phyloP scores from a whole-genome alignment of 2,113 vertebrate species.

The Dipodomys stephensi region DNA sequence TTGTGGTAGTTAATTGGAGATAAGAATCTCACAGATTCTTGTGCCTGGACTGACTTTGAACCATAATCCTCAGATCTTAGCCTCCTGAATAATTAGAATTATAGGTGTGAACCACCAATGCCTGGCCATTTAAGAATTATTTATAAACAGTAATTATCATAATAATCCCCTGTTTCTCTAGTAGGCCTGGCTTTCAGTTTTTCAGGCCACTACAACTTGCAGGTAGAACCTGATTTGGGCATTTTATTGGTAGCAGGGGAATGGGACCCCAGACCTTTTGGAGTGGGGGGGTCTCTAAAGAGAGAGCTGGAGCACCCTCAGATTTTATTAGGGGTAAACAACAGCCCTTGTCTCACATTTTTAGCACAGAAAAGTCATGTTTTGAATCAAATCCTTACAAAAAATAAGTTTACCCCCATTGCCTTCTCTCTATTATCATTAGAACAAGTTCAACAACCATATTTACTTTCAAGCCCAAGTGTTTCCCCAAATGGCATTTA shows the following conservation, averaged over 20 bases:
- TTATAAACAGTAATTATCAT: background rate
- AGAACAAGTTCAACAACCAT: background rate
- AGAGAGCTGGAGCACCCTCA: background rate
- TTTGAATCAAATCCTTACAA: constrained; percentile 37
- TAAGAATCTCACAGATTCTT: too few relatives aligned
- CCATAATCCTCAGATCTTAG: too few relatives aligned
- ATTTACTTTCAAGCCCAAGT: background rate
- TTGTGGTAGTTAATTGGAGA: too few relatives aligned
- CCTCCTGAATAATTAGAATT: too few relatives aligned
- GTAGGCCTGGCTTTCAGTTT: constrained; percentile 30
- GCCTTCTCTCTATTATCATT: background rate
- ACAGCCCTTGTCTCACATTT: background rate
- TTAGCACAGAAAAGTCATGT: background rate
- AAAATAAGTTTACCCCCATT: background rate
- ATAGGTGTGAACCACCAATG: too few relatives aligned
- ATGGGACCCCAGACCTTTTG: background rate
- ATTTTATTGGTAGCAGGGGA: background rate
- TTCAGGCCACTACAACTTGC: background rate
- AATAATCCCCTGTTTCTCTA: background rate
- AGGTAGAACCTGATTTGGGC: background rate
- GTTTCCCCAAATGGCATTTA: constrained; percentile 37
- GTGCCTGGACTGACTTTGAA: too few relatives aligned
- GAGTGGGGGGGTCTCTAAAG: background rate
- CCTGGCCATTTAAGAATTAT: background rate
- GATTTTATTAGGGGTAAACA: background rate